Base-by-base conservation (phyloP, 2,888 invertebrate genomes). In the Dryobota labecula region DNA sequence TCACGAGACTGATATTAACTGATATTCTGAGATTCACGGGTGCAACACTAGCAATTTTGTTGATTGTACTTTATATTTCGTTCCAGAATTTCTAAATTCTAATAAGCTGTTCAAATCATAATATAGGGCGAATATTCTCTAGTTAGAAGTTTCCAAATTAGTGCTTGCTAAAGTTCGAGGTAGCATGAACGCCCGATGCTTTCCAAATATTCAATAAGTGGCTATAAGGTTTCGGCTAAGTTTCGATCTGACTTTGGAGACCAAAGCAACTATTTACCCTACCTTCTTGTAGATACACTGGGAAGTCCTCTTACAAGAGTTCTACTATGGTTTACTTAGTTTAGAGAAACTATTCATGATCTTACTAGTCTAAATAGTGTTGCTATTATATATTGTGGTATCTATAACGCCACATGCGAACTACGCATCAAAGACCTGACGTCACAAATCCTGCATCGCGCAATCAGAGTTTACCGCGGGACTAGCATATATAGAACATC, bases 171-270 rank as follows among this genome's bases (percentile, higher is more conserved):
- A 72, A 78, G 82, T 78, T 77, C 51, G 43, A 56, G 11, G 56
- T 30, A 45, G 9, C 47, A 18, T 15, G 30, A 60, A n/a, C 58
- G 76, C 49, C 0, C 27, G 49, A 27, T 77, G 78, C 58, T 58
- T 63, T 64, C 73, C 62, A 71, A 78, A 82, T 78, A 78, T 78
- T 63, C 82, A 38, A 71, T 78, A 71, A 66, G 66, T 66, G 78
- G 20, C 38, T 30, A 20, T 61, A 41, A 67, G 43, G 64, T 62
- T 69, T 53, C 24, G 1, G 13, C 43, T 49, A 30, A 69, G 54
- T 75, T 76, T 60, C 2, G 8, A 38, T 43, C 54, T 11, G 43
- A 61, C 13, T 79, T 73, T 58, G 75, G 47, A 75, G 41, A 66
- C 66, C 27, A 62, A 27, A 24, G n/a, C 11, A 63, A 68, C 62